A percentile compares a stretch with the other conserved stretches of the same genome.
Conservation (phyloP, 2,797 vertebrate genomes). For the Furcifer pardalis region DNA sequence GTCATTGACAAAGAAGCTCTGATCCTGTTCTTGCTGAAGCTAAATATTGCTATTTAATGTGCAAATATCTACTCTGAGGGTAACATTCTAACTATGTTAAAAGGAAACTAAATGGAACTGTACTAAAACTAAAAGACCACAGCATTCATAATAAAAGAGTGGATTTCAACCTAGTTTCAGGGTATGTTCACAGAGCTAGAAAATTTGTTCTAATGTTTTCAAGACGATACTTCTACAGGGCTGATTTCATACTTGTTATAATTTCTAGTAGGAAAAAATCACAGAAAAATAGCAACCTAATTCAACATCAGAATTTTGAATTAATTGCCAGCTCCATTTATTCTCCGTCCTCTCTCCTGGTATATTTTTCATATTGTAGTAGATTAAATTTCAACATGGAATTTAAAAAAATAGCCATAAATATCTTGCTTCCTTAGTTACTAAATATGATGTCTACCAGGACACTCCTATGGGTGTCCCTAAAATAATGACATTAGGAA, state of each 20-base stretch:
- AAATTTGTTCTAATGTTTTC: not conserved
- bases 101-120: not conserved
- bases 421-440: no score
- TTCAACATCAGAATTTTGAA: not conserved
- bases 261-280: not conserved
- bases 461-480: no score
- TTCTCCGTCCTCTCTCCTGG: not conserved
- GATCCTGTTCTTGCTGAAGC: not conserved
- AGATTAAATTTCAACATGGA: not conserved
- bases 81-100: not conserved
- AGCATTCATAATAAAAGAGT: not conserved
- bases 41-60: slow-evolving; percentile 3
- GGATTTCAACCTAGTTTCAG: not conserved
- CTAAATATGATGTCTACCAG: no score
- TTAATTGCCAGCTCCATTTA: not conserved
- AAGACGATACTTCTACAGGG: not conserved
- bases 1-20: not conserved
- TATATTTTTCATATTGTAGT: not conserved
- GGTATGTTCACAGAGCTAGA: not conserved
- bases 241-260: not conserved
- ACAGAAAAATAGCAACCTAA: not conserved
- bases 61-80: not conserved
- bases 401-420: no score
- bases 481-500: no score
- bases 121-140: not conserved